Conservation (phyloP, 1,140 invertebrate genomes). For the Cotesia vestalis region DNA sequence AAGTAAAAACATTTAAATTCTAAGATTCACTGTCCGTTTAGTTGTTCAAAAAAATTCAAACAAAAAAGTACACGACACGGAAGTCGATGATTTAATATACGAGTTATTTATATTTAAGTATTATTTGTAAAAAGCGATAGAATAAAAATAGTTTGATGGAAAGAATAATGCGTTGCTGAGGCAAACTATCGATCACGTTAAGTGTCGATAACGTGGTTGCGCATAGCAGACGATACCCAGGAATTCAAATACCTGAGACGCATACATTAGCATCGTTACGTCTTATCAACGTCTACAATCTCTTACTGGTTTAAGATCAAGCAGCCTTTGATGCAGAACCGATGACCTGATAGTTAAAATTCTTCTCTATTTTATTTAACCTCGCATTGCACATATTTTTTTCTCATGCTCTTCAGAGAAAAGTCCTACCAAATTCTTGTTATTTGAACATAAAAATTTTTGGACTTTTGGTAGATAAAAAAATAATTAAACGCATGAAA, state of each 20-base stretch:
- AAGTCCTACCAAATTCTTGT: not conserved
- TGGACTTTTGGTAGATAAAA: no score
- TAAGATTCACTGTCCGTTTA: no score
- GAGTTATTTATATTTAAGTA: no score
- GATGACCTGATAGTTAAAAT: conserved; percentile 28
- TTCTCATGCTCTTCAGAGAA: not conserved
- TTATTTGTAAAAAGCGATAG: no score
- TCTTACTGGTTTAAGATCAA: conserved; percentile 24
- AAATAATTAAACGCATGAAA: no score
- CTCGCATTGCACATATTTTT: conserved; percentile 2
- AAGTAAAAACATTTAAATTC: no score
- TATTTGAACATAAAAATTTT: no score
- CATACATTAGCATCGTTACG: conserved; percentile 46
- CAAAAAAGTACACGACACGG: no score
- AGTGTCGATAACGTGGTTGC: conserved; percentile 3
- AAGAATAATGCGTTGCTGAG: no score
- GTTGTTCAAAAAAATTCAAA: no score
- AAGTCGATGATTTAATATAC: no score
- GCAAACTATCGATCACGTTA: not conserved
- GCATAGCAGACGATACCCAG: conserved; percentile 38
- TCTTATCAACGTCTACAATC: conserved; percentile 39
- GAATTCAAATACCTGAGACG: conserved; percentile 44
- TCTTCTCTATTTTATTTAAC: conserved; percentile 8
- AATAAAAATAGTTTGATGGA: no score
- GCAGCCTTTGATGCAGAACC: conserved; percentile 24